A percentile compares a stretch with the other conserved stretches of the same genome.
Conservation (phyloP, 1,140 invertebrate species). For the Brachionus paranguensis region DNA sequence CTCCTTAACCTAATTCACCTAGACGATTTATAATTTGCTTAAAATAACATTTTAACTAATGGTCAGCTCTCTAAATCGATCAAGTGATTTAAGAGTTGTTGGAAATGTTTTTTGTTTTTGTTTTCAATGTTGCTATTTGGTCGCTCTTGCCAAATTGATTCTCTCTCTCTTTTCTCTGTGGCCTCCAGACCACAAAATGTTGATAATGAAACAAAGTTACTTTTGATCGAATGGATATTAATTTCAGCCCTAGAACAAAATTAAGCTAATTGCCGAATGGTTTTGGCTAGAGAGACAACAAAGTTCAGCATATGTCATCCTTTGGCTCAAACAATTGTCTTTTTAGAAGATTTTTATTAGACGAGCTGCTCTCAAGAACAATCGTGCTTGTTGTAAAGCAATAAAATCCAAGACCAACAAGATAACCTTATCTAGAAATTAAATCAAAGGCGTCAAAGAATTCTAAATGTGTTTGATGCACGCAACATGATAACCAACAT, state of each 20-base stretch:
- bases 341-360: neutral
- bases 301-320: neutral
- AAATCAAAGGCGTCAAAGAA: neutral
- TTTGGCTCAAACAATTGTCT: neutral
- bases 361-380: neutral
- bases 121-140: neutral
- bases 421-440: neutral
- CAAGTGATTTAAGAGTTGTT: neutral
- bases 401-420: neutral
- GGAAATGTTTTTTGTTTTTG: neutral
- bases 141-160: neutral
- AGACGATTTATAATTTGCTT: conserved; percentile 9
- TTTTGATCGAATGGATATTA: neutral
- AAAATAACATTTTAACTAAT: conserved; percentile 15
- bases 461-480: neutral
- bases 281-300: neutral
- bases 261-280: no score
- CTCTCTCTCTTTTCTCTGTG: neutral
- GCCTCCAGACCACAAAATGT: neutral
- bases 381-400: neutral
- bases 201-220: neutral
- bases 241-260: no score
- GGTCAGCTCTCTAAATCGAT: neutral
- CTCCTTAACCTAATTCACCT: conserved; percentile 33
- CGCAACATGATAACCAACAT: neutral